Evolutionary conservation across 2,888 invertebrate genomes (phyloP), one percentile per base, ranked within the genome.

Genomic region (Perdita meconis): DNA sequence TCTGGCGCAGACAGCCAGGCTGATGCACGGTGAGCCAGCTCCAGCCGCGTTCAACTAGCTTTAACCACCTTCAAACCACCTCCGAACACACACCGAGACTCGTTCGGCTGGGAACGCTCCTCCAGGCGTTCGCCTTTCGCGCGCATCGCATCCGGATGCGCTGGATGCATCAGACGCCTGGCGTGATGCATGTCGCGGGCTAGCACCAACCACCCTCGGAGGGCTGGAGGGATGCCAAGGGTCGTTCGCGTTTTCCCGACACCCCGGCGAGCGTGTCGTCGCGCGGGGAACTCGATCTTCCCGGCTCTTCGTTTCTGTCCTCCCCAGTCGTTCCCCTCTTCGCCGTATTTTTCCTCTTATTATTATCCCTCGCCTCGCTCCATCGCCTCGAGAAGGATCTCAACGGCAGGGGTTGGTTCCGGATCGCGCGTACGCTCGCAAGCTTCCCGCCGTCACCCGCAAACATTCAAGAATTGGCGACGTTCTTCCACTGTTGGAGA

Each of bases 141-240:
- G 69, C 73, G 59, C 67, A 60, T 67, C 73, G 83, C 85, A 86
- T 83, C 86, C 89, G 81, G 87, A 86, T 81, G 86, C 88, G 83
- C 87, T 90, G 84, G 89, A 86, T 81, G 89, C 89, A 80, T 85
- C 90, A 76, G 88, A 90, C 88, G 87, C 87, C 72, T 87, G 81
- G 82, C 83, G 75, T 88, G 91, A 85, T 88, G 88, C 88, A 89
- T 87, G 87, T 86, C 83, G 86, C 74, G 68, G 72, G 68, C 78
- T 53, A 68, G 67, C 74, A 63, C 53, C 65, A 57, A 55, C 56
- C 63, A 34, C 50, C 67, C 56, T 34, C 53, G 42, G 78, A 63
- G 75, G 78, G 51, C 79, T 89, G 89, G 89, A 89, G 82, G 78
- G 56, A 34, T 87, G 89, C 89, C 89, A 89, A 88, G 74, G 82